Conservation (phyloP, 1,140 invertebrate species). For the Pachyrhynchus sulphureomaculatus region DNA sequence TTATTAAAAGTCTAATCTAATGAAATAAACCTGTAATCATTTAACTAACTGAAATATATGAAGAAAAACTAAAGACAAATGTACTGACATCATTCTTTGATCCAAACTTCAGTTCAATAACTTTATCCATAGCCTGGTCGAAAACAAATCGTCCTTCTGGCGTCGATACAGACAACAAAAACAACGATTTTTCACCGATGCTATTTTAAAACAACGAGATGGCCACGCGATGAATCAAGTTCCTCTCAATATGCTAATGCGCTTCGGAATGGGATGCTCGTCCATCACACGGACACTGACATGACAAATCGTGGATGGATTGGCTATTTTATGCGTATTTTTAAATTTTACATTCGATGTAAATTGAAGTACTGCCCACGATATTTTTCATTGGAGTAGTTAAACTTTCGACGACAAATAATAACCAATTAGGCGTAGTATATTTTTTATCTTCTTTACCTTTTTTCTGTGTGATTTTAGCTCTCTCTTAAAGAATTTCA, state of each 20-base stretch:
- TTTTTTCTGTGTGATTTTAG: too few species aligned
- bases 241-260: conserved; percentile 45
- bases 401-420: too few species aligned
- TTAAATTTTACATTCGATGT: conserved; percentile 15
- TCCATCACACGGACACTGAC: conserved; percentile 45
- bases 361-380: too few species aligned
- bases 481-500: too few species aligned
- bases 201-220: conserved; percentile 44
- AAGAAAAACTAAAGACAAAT: too few species aligned
- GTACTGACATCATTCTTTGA: conserved; percentile 1
- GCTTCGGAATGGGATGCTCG: conserved; percentile 27
- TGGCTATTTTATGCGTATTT: conserved; percentile 15
- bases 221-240: conserved; percentile 42
- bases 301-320: conserved; percentile 43
- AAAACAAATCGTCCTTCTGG: neutral
- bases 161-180: conserved; percentile 33
- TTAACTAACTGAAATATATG: too few species aligned
- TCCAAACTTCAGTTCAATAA: conserved; percentile 9
- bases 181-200: conserved; percentile 37
- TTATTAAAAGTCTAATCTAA: too few species aligned
- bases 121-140: conserved; percentile 7
- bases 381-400: too few species aligned
- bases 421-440: too few species aligned
- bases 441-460: too few species aligned
- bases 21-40: too few species aligned